Base-by-base conservation (phyloP, 2,113 vertebrate species). In the Entelurus aequoreus region DNA sequence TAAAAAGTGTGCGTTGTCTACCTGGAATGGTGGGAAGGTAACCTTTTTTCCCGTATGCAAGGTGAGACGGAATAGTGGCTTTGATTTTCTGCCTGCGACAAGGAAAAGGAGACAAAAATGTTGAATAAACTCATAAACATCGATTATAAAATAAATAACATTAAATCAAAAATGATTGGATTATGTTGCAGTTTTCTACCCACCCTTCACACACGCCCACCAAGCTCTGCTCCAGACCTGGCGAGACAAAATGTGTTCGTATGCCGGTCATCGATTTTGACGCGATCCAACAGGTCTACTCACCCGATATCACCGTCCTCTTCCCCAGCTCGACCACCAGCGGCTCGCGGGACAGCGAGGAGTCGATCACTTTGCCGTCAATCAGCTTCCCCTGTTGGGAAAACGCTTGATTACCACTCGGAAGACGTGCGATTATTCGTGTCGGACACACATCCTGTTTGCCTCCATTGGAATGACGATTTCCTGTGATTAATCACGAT, bases 181-280 rank as follows among this genome's bases (percentile, higher is more conserved):
- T 28, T 28, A 2, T 28, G 28, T 28, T 4, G 28, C 3, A 28
- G 28, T 28, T 9, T n/a, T 63, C 59, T 16, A 83, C 93, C 90
- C 86, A 99, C 96, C 96, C 95, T 81, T 94, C 93, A 84, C 96
- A 99, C 77, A 99, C 93, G 40, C 94, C 95, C 73, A 97, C 77
- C 78, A 98, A 87, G 69, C 94, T 93, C 87, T 97, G 94, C 80
- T 98, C 96, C 85, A 98, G 84, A 71, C 96, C 96, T 99, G 89
- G 28, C 28, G 28, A 28, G 28, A 28, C 28, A 28, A 28, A 28
- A 28, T 28, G 1, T 28, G 28, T 28, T 28, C 28, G 28, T 28
- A 28, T 28, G 28, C 28, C 28, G 28, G 28, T 28, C 28, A 28
- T 28, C 2, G 28, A 1, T 28, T 28, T 28, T 28, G 28, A 4